Evolutionary conservation across 2,888 invertebrate species (phyloP).

Genomic region (Carabus problematicus): DNA sequence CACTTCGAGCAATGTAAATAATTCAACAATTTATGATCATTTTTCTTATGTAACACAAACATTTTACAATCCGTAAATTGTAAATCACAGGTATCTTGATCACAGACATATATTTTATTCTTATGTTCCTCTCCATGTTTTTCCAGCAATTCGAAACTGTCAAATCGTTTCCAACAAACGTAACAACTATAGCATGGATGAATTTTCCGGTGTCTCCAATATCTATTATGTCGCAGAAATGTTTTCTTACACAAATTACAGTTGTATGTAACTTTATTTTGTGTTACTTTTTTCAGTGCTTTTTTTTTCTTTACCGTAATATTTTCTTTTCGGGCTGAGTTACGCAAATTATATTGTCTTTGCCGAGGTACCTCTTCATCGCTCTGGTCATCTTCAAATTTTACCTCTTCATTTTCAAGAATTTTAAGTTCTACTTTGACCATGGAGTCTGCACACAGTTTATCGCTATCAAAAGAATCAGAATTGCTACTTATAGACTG

Average conservation of each 20-base stretch:
- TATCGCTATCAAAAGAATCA: slow-evolving; percentile 10
- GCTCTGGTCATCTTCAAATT: slow-evolving; percentile 11
- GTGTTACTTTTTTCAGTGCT: slow-evolving; percentile 5
- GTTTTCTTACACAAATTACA: slow-evolving; percentile 9
- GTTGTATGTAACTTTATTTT: not conserved
- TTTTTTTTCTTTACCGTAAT: slow-evolving; percentile 7
- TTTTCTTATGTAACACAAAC: slow-evolving; percentile 16
- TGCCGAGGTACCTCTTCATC: not conserved
- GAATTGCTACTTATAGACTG: not conserved
- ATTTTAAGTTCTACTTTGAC: slow-evolving; percentile 27
- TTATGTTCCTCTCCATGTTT: slow-evolving; percentile 23
- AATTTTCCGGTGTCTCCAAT: slow-evolving; percentile 12
- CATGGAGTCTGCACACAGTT: slow-evolving; percentile 3
- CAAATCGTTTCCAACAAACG: slow-evolving; percentile 17
- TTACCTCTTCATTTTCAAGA: slow-evolving; percentile 19
- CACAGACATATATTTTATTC: slow-evolving; percentile 25
- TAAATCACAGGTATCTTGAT: slow-evolving; percentile 20
- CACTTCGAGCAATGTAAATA: slow-evolving; percentile 25
- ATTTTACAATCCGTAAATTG: slow-evolving; percentile 16
- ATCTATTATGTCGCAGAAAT: slow-evolving; percentile 14
- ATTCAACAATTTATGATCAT: slow-evolving; percentile 19
- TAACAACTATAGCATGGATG: slow-evolving; percentile 18
- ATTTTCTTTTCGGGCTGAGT: not conserved
- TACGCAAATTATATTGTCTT: slow-evolving; percentile 17
- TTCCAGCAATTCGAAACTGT: slow-evolving; percentile 1